These are phyloP conservation scores for Myotis daubentonii DNA, from an alignment of 2,797 vertebrate genomes.

Conservation along the genomic window DNA sequence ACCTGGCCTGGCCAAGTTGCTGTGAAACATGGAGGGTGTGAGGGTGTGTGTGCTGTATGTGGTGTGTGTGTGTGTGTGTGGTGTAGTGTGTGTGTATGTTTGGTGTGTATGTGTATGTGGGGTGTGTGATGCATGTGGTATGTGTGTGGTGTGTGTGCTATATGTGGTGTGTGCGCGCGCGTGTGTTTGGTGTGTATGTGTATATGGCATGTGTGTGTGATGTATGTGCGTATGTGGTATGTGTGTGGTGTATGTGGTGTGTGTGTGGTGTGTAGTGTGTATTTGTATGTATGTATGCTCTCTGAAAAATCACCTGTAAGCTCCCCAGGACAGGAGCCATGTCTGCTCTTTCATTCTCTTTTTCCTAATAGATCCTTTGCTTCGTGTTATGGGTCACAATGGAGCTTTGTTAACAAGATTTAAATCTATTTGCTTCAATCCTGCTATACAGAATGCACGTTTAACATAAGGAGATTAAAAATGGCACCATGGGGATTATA, in stretches of 20 bases:
- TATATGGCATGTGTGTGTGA: neutral
- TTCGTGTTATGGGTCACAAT: neutral
- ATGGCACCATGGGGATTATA: neutral
- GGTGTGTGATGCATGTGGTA: too few relatives aligned
- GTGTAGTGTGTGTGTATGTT: neutral
- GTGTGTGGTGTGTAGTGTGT: neutral
- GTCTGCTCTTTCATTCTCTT: neutral
- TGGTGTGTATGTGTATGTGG: too few relatives aligned
- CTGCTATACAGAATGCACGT: neutral
- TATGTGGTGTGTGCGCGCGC: too few relatives aligned
- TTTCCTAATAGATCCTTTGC: neutral
- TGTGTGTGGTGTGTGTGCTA: too few relatives aligned
- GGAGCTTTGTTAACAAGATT: neutral
- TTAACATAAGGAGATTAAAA: neutral
- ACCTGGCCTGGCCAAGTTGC: neutral
- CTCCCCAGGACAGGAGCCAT: neutral
- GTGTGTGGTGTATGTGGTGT: too few relatives aligned
- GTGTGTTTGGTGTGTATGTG: neutral
- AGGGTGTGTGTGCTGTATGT: neutral
- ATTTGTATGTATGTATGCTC: neutral
- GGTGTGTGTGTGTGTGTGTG: neutral
- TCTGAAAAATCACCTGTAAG: neutral
- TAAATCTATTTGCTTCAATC: neutral
- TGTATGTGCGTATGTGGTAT: too few relatives aligned
- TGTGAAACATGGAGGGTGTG: neutral